Evolutionary conservation across 2,113 vertebrate genomes (phyloP), one percentile per base, ranked within the genome.

Genomic region (Polyodon spathula): DNA sequence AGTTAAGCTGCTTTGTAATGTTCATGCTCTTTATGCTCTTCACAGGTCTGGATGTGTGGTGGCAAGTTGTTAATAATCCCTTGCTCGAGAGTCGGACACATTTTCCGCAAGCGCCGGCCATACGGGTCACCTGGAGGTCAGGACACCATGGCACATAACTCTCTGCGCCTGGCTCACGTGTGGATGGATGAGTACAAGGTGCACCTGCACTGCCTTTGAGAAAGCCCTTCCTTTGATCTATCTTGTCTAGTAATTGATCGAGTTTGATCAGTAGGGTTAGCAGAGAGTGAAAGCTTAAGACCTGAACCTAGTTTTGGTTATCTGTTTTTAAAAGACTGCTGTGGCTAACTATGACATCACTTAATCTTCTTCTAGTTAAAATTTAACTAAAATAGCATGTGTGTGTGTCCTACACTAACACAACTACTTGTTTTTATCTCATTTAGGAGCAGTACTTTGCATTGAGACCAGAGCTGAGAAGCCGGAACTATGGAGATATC

Each of bases 101-200:
- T 98, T 63, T 98, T 98, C 78, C 90, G 96, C n/a, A 97, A 98
- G 68, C 79, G 95, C 9, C 85, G 96, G 0, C 96, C 96, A 0
- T 98, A 98, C 2, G 95, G 95, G 2, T 98, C 95, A 0, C 96
- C 95, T 0, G 92, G 93, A 0, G 93, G 95, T 1, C 92, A 90
- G 72, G 96, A 98, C 79, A 98, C 96, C 3, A 98, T 98, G 95
- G 90, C 96, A 1, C 93, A 93, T 54, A 98, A 98, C 63, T 98
- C 96, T 0, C 66, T 98, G 72, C 75, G 95, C 11, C 81, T 98
- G 54, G 93, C 95, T 0, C 91, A 97, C 0, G 96, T 98, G 1
- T 98, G 96, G 96, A 84, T 98, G 91, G 96, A 98, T 17, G 93
- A 94, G 1, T 98, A 95, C 63, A 98, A 97, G 91, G 96, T 93